phyloP scores from a whole-genome alignment of 2,888 invertebrate species.

The Aspidiotus rigidus region DNA sequence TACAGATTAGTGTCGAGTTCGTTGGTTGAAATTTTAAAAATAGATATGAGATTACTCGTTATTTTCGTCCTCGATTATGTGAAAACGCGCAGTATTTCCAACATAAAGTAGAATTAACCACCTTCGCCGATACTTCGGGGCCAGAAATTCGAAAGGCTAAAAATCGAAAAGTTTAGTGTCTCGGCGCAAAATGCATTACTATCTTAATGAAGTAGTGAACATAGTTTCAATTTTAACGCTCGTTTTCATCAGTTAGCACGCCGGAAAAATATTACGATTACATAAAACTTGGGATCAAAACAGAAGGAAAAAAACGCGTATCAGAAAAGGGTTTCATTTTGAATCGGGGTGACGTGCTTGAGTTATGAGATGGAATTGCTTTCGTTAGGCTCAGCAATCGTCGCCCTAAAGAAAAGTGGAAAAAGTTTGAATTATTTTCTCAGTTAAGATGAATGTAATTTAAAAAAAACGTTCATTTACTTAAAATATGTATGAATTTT shows the following conservation, averaged over 20 bases:
- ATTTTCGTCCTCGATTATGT: too few relatives aligned
- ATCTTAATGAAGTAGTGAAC: background rate
- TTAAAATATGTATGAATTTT: too few relatives aligned
- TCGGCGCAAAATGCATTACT: background rate
- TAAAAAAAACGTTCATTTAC: too few relatives aligned
- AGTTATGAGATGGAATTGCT: background rate
- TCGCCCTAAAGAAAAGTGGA: background rate
- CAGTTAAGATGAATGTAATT: background rate
- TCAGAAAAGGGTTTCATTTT: too few relatives aligned
- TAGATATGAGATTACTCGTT: too few relatives aligned
- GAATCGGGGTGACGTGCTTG: background rate
- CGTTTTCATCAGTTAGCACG: background rate
- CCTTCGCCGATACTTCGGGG: too few relatives aligned
- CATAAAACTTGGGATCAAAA: background rate
- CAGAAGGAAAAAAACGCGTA: background rate
- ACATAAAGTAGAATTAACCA: too few relatives aligned
- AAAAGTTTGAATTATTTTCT: slow-evolving; percentile 2
- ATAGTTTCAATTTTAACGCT: background rate
- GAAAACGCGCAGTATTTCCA: too few relatives aligned
- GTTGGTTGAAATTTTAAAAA: background rate
- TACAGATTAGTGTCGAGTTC: background rate
- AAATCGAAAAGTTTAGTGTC: background rate
- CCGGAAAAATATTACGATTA: background rate
- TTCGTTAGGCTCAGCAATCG: background rate
- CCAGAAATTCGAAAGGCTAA: background rate